Conservation (phyloP, 2,888 invertebrate genomes). For the Pocota personata region DNA sequence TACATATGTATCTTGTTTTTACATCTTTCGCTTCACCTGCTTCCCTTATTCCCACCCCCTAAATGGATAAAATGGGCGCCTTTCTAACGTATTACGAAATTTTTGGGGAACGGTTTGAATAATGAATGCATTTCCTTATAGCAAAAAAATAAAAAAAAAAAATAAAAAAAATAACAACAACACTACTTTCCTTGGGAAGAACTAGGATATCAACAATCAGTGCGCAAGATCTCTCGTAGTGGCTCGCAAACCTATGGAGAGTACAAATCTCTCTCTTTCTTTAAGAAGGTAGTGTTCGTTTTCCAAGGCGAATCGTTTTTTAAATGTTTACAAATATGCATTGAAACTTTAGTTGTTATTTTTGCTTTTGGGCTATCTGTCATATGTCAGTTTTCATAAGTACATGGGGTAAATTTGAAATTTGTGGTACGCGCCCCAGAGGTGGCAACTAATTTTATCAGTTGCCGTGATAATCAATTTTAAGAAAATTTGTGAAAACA, state of each 20-base stretch:
- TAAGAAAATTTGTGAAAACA: not conserved
- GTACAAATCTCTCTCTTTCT: not conserved
- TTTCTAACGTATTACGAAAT: constrained; percentile 43
- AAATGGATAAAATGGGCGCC: constrained; percentile 15
- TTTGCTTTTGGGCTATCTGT: constrained; percentile 6
- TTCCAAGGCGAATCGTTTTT: constrained; percentile 23
- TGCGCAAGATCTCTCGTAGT: constrained; percentile 61
- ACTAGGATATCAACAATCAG: constrained; percentile 57
- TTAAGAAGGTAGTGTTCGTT: constrained; percentile 7
- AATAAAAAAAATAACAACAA: constrained; percentile 13
- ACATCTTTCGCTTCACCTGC: constrained; percentile 16
- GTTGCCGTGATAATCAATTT: not conserved
- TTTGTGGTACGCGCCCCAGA: not conserved
- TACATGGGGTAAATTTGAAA: not conserved
- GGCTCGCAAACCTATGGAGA: not conserved
- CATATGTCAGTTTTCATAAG: not conserved
- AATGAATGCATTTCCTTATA: constrained; percentile 64
- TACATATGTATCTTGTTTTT: constrained; percentile 34
- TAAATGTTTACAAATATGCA: constrained; percentile 58
- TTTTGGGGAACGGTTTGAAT: constrained; percentile 42
- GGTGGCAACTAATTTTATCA: not conserved
- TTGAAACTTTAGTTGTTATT: constrained; percentile 13
- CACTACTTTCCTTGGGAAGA: constrained; percentile 29
- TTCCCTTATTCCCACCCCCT: not conserved
- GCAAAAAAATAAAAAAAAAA: constrained; percentile 13